Percentiles rank a stretch among this genome's conserved stretches.
phyloP scores from a whole-genome alignment of 2,113 vertebrate species.

The Tapirus terrestris region DNA sequence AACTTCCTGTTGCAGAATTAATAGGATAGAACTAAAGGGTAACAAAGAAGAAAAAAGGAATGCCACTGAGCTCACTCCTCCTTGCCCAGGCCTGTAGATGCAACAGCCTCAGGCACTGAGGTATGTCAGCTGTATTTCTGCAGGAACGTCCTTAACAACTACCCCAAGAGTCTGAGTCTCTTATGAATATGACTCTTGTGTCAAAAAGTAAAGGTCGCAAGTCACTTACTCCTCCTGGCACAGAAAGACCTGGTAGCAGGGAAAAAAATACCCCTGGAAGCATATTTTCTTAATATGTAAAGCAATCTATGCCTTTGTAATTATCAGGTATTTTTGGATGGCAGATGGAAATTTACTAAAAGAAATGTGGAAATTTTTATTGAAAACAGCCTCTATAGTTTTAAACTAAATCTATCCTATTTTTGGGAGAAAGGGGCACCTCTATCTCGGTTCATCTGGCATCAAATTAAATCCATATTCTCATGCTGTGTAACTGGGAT shows the following conservation, averaged over 20 bases:
- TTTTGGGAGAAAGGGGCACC: neutral
- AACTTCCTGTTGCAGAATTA: conserved; percentile 10
- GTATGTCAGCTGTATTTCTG: conserved; percentile 53
- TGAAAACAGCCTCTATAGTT: neutral
- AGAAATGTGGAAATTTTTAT: neutral
- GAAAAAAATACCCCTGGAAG: neutral
- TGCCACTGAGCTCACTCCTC: neutral
- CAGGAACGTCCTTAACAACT: conserved; percentile 56
- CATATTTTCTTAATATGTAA: conserved; percentile 58
- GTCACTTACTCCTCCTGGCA: conserved; percentile 68
- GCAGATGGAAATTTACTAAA: conserved; percentile 47
- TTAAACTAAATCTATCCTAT: conserved; percentile 45
- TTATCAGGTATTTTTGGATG: conserved; percentile 49
- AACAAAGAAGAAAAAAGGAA: conserved; percentile 47
- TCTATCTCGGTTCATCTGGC: conserved; percentile 40
- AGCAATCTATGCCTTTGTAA: conserved; percentile 59
- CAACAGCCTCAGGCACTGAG: conserved; percentile 42
- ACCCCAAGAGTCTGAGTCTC: conserved; percentile 52
- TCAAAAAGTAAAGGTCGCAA: conserved; percentile 73
- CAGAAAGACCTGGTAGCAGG: neutral
- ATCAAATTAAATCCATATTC: conserved; percentile 33
- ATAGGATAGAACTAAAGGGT: neutral
- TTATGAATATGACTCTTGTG: conserved; percentile 57
- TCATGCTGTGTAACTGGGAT: neutral
- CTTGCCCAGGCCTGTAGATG: neutral